phyloP scores from a whole-genome alignment of 2,113 vertebrate genomes.

The Marmota monax region DNA sequence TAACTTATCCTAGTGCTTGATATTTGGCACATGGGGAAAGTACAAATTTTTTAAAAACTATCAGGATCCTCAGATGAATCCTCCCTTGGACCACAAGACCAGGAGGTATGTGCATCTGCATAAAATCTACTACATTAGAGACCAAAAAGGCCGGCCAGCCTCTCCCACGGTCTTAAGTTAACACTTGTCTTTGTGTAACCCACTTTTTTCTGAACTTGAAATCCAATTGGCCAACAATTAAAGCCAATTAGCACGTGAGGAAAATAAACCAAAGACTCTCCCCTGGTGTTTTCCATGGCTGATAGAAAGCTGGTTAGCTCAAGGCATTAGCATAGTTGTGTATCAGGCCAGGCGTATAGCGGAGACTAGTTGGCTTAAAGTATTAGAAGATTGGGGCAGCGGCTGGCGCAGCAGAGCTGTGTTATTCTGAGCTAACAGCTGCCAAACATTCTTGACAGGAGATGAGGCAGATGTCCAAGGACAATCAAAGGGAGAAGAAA shows the following conservation, averaged over 20 bases:
- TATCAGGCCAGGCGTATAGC: conserved; percentile 85
- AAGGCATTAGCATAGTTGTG: conserved; percentile 92
- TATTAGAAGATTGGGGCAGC: conserved; percentile 93
- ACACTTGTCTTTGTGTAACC: conserved; percentile 85
- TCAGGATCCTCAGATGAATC: conserved; percentile 73
- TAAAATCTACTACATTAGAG: conserved; percentile 82
- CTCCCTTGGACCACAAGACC: conserved; percentile 74
- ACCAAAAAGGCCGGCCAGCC: conserved; percentile 74
- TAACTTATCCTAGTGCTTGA: conserved; percentile 44
- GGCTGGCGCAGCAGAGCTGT: conserved; percentile 90
- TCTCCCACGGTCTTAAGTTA: conserved; percentile 88
- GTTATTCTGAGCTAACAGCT: conserved; percentile 98
- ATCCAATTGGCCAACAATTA: conserved; percentile 98
- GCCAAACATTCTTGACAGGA: conserved; percentile 98
- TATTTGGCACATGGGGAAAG: conserved; percentile 58
- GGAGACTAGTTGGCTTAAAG: conserved; percentile 96
- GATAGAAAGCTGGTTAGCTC: conserved; percentile 87
- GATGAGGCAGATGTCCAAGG: conserved; percentile 99
- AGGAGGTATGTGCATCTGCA: conserved; percentile 83
- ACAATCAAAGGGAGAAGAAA: conserved; percentile 98
- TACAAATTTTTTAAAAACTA: conserved; percentile 67
- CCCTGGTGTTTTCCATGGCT: conserved; percentile 81
- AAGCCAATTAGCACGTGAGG: conserved; percentile 98
- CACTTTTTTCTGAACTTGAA: conserved; percentile 91
- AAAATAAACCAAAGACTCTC: conserved; percentile 86